These are phyloP conservation scores for Pleuronectes platessa DNA, from an alignment of 2,113 vertebrate species.

Conservation along the genomic window DNA sequence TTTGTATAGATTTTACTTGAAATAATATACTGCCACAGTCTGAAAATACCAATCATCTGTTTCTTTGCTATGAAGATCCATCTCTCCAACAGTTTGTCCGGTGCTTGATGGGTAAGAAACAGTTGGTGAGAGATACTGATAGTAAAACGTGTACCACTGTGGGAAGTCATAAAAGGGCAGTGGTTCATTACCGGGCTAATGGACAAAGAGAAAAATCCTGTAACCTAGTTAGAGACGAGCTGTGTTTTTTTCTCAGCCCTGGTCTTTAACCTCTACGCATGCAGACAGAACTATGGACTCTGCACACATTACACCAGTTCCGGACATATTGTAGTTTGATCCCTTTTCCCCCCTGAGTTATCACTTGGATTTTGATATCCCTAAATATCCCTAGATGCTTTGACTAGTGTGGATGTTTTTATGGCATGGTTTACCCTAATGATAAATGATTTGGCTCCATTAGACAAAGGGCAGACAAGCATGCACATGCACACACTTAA, in stretches of 20 bases:
- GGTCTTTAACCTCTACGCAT: neutral
- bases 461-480: neutral
- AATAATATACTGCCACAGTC: neutral
- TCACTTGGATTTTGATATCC: neutral
- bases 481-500: constrained; percentile 1
- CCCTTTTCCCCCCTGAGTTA: neutral
- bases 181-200: constrained; percentile 68
- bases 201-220: constrained; percentile 50
- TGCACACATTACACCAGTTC: no score
- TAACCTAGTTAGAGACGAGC: constrained; percentile 53
- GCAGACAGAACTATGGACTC: neutral
- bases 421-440: neutral
- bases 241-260: constrained; percentile 49
- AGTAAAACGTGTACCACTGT: constrained; percentile 6
- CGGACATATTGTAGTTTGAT: neutral
- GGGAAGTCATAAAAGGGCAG: constrained; percentile 57
- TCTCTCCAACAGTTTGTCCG: neutral
- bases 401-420: neutral
- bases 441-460: neutral
- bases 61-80: neutral
- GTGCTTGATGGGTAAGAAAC: neutral
- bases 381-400: neutral
- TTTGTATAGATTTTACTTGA: neutral
- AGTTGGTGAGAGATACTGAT: neutral
- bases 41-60: neutral